Conservation (phyloP, 2,888 invertebrate species). For the Cheilosia variabilis region DNA sequence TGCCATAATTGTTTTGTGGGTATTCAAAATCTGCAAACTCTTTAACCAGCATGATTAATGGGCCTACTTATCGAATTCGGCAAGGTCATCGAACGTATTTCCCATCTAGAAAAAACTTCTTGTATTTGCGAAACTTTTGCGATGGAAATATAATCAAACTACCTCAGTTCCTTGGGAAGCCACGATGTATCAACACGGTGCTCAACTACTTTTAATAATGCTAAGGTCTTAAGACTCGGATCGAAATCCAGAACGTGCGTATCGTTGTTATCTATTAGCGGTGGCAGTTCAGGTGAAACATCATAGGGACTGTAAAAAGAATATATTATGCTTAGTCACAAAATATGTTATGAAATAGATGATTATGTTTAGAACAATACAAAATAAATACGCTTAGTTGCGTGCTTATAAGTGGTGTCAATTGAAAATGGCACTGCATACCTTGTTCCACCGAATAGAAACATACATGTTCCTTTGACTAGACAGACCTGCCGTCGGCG, state of each 20-base stretch:
- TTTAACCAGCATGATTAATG: slow-evolving; percentile 82
- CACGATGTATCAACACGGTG: slow-evolving; percentile 86
- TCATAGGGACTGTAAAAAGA: slow-evolving; percentile 50
- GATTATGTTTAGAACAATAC: not conserved
- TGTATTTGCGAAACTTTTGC: not conserved
- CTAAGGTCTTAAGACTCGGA: slow-evolving; percentile 89
- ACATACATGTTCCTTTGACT: slow-evolving; percentile 89
- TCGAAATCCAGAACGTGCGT: slow-evolving; percentile 92
- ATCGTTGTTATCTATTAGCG: slow-evolving; percentile 91
- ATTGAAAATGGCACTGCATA: slow-evolving; percentile 79
- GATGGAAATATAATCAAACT: not conserved
- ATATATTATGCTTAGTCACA: not conserved
- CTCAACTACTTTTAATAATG: slow-evolving; percentile 87
- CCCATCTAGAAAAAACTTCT: slow-evolving; percentile 84
- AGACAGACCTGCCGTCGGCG: slow-evolving; percentile 92
- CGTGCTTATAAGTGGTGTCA: no score
- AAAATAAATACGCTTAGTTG: no score
- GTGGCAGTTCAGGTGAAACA: slow-evolving; percentile 56
- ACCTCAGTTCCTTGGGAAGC: slow-evolving; percentile 88
- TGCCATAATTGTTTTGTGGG: slow-evolving; percentile 32
- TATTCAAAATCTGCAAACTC: not conserved
- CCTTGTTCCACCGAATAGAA: slow-evolving; percentile 96
- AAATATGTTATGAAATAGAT: not conserved
- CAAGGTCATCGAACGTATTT: slow-evolving; percentile 88
- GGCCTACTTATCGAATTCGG: slow-evolving; percentile 88